Evolutionary conservation across 2,113 vertebrate genomes (phyloP).

Genomic region (Lagopus leucura): DNA sequence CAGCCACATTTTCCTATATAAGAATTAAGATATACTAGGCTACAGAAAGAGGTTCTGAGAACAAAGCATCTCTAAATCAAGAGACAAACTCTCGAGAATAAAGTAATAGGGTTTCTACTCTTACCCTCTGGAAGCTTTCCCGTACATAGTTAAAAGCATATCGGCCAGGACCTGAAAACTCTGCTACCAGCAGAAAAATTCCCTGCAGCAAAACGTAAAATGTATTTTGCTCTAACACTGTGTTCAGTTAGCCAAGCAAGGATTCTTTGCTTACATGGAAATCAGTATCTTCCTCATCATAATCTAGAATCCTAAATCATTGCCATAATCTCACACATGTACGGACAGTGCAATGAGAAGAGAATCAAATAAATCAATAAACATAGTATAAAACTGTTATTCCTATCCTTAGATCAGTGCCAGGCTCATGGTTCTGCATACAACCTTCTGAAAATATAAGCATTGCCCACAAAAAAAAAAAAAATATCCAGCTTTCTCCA

Average conservation of each 20-base stretch:
- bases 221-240: not conserved
- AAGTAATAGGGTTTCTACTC: not conserved
- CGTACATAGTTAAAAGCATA: not conserved
- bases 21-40: not conserved
- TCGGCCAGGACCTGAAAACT: not conserved
- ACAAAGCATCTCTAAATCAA: not conserved
- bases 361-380: not conserved
- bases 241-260: not conserved
- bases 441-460: not conserved
- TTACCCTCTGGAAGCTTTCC: not conserved
- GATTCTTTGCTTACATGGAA: slow-evolving; percentile 3
- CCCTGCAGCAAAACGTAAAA: not conserved
- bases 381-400: not conserved
- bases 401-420: not conserved
- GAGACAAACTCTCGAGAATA: not conserved
- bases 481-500: not conserved
- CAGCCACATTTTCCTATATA: not conserved
- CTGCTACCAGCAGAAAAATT: not conserved
- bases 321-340: not conserved
- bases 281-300: not conserved
- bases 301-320: slow-evolving; percentile 36
- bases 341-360: not conserved
- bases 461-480: not conserved
- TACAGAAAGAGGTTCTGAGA: not conserved
- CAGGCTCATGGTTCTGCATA: not conserved